phyloP scores from a whole-genome alignment of 1,140 invertebrate genomes.

The Arion vulgaris region DNA sequence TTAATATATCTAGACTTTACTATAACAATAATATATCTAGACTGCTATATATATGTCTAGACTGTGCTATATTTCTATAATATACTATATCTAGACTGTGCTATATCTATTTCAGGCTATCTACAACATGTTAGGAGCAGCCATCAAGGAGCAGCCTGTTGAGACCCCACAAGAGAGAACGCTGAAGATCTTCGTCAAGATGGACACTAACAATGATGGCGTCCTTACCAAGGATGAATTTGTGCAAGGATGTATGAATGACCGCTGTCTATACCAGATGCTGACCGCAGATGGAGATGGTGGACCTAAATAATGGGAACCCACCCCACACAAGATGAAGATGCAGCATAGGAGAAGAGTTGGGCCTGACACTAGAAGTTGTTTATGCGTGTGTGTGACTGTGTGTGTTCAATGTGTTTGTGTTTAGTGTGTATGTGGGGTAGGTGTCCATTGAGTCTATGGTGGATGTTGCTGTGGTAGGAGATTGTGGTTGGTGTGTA shows the following conservation, averaged over 20 bases:
- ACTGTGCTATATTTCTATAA: too few relatives aligned
- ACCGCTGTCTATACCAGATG: conserved; percentile 89
- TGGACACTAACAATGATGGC: conserved; percentile 99
- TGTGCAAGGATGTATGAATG: conserved; percentile 97
- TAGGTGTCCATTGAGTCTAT: too few relatives aligned
- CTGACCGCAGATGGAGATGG: conserved; percentile 63
- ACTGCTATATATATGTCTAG: too few relatives aligned
- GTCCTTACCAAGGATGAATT: conserved; percentile 99
- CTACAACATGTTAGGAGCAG: conserved; percentile 98
- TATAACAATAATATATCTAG: too few relatives aligned
- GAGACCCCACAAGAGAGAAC: conserved; percentile 90
- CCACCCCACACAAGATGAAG: neutral
- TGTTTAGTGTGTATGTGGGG: too few relatives aligned
- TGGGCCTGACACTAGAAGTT: neutral
- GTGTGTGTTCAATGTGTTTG: too few relatives aligned
- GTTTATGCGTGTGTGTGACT: conserved; percentile 20
- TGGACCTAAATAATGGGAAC: conserved; percentile 27
- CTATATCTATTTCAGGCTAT: conserved; percentile 90
- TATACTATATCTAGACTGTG: too few relatives aligned
- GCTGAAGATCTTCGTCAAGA: conserved; percentile 98
- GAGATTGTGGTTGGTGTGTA: too few relatives aligned
- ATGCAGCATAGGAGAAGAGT: neutral
- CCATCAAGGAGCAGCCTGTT: conserved; percentile 63
- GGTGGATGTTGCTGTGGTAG: too few relatives aligned
- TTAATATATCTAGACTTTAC: too few relatives aligned